A percentile compares a stretch with the other conserved stretches of the same genome.
Conservation (phyloP, 2,113 vertebrate species). For the Eupsittula cactorum region DNA sequence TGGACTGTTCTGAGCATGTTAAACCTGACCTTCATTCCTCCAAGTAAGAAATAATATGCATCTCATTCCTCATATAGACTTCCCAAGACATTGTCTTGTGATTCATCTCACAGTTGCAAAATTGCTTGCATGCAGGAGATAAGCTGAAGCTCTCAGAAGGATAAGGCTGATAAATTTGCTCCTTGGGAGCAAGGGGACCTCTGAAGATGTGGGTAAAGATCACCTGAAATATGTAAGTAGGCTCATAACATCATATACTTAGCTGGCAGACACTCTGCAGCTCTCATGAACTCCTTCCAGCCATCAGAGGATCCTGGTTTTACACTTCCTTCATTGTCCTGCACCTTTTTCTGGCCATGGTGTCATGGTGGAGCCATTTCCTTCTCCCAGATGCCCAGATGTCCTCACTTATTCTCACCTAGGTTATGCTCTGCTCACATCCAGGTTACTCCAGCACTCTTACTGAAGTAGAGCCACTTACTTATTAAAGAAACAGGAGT, state of each 20-base stretch:
- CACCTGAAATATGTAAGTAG: neutral
- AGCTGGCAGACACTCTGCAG: neutral
- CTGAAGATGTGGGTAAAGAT: neutral
- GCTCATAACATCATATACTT: neutral
- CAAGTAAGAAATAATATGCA: neutral
- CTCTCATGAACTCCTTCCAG: neutral
- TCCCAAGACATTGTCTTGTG: neutral
- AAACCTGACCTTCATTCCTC: neutral
- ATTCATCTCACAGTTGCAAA: neutral
- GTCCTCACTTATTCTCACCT: neutral
- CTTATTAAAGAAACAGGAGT: neutral
- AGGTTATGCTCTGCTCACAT: neutral
- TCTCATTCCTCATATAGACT: neutral
- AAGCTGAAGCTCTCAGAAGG: neutral
- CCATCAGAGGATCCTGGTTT: neutral
- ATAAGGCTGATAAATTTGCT: neutral
- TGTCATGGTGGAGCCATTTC: neutral
- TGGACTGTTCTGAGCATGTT: neutral
- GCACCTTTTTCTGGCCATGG: neutral
- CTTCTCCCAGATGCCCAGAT: neutral
- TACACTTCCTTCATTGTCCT: accelerated
- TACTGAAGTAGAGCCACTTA: neutral
- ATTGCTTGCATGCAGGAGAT: neutral
- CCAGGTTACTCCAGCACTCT: neutral
- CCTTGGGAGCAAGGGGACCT: neutral